Conservation (phyloP, 2,888 invertebrate species). For the Chrysopilus asiliformis region DNA sequence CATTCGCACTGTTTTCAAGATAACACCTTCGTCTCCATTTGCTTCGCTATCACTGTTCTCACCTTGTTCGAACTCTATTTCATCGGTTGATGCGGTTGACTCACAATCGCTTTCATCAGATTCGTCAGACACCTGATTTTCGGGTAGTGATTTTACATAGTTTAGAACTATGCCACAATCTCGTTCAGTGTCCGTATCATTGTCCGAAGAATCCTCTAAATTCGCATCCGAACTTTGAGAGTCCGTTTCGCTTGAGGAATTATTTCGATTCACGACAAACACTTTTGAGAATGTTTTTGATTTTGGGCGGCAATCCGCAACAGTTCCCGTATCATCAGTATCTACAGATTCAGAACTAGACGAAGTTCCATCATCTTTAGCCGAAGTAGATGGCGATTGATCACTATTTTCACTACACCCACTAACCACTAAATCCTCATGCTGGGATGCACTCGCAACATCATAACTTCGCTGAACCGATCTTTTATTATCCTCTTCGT, state of each 20-base stretch:
- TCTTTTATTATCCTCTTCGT: slow-evolving; percentile 16
- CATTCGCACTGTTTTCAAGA: slow-evolving; percentile 23
- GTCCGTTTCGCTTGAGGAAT: slow-evolving; percentile 45
- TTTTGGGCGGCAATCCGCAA: slow-evolving; percentile 40
- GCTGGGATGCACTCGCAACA: slow-evolving; percentile 21
- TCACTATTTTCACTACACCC: slow-evolving; percentile 16
- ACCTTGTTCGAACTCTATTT: slow-evolving; percentile 23
- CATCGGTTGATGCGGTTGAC: slow-evolving; percentile 17
- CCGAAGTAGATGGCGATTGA: slow-evolving; percentile 28
- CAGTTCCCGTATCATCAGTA: slow-evolving; percentile 43
- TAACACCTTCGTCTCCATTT: slow-evolving; percentile 23
- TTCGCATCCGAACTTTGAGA: slow-evolving; percentile 41
- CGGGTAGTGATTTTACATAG: slow-evolving; percentile 26
- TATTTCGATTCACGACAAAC: slow-evolving; percentile 49
- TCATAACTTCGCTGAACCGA: slow-evolving; percentile 28
- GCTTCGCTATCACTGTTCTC: slow-evolving; percentile 15
- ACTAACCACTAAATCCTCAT: slow-evolving; percentile 15
- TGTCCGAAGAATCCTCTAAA: slow-evolving; percentile 48
- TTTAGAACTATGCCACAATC: slow-evolving; percentile 37
- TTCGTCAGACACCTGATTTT: slow-evolving; percentile 14
- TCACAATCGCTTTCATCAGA: slow-evolving; percentile 13
- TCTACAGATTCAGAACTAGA: slow-evolving; percentile 33
- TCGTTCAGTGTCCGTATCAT: slow-evolving; percentile 43
- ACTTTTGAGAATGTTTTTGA: slow-evolving; percentile 47
- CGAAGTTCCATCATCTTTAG: slow-evolving; percentile 23